Evolutionary conservation across 2,888 invertebrate species (phyloP), one percentile per base, ranked within the genome.

Genomic region (Trissolcus brochymenae): DNA sequence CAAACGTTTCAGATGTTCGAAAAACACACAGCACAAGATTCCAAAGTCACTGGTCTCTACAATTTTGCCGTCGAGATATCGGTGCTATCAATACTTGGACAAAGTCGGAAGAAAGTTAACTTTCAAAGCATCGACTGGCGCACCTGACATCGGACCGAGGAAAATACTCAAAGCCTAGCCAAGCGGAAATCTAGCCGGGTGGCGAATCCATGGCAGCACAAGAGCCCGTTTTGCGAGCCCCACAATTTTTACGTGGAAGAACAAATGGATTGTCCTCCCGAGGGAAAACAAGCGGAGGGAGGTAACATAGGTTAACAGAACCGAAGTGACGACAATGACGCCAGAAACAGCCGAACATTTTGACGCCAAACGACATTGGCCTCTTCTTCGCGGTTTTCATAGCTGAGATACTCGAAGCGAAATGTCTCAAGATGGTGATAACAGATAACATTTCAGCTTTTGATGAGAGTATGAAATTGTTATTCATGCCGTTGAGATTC

Each of bases 341-440:
- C 70, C 56, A 74, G 62, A 70, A 74, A 78, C 71, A 46, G 21
- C 71, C 66, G 73, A 78, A 78, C 78, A 78, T 74, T 78, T 74
- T 74, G 66, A 65, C 67, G 57, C 73, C 73, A 62, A 35, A 68
- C 51, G 49, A 74, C 66, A 59, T 50, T 56, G 54, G 46, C 64
- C 43, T 78, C 64, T 55, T 64, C 70, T 54, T 54, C 2, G 21
- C 13, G 50, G 9, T n/a, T 43, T 41, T 54, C 54, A 19, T 56
- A 62, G 61, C 49, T 51, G 49, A 54, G 65, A 65, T 40, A 51
- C 54, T 74, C 50, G 14, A 50, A 62, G 55, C 57, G 61, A 70
- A 60, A 53, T 61, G 66, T 71, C 72, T 50, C 49, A 50, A 50
- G 72, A 68, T 35, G 41, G 57, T 56, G 60, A 64, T 59, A 77